phyloP scores from a whole-genome alignment of 2,888 invertebrate genomes.

The Nomada fabriciana region DNA sequence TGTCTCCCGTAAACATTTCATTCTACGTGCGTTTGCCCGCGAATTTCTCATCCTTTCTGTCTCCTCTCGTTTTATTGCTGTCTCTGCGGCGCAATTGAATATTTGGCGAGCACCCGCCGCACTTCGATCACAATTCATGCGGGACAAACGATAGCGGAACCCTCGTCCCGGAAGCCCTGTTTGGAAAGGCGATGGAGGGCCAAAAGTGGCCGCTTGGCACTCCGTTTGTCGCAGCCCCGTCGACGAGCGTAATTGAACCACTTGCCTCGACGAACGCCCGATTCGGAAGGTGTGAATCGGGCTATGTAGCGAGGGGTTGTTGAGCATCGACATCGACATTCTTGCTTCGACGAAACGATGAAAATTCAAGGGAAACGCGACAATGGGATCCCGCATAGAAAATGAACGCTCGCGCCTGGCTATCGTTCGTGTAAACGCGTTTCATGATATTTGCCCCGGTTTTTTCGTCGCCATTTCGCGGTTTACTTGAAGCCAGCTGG shows the following conservation, averaged over 20 bases:
- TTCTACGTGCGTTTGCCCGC: not conserved
- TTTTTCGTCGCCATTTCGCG: not conserved
- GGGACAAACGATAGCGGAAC: too few relatives aligned
- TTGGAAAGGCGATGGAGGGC: slow-evolving; percentile 25
- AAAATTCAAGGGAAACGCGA: not conserved
- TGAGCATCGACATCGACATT: not conserved
- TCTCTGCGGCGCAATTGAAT: not conserved
- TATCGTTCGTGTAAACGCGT: not conserved
- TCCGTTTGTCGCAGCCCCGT: slow-evolving; percentile 4
- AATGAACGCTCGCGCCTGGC: not conserved
- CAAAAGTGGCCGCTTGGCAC: slow-evolving; percentile 26
- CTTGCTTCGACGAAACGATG: not conserved
- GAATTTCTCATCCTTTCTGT: not conserved
- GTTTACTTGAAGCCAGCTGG: not conserved
- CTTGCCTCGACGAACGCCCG: slow-evolving; percentile 23
- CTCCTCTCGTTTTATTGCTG: not conserved
- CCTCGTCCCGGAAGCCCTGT: slow-evolving; percentile 13
- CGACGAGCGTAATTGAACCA: slow-evolving; percentile 34
- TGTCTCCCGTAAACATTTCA: too few relatives aligned
- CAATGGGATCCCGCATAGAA: not conserved
- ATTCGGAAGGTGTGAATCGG: slow-evolving; percentile 24
- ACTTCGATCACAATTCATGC: too few relatives aligned
- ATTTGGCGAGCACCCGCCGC: slow-evolving; percentile 9
- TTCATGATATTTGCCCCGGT: not conserved
- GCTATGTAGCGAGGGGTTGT: not conserved